phyloP scores from a whole-genome alignment of 2,113 vertebrate genomes.

The Numida meleagris region DNA sequence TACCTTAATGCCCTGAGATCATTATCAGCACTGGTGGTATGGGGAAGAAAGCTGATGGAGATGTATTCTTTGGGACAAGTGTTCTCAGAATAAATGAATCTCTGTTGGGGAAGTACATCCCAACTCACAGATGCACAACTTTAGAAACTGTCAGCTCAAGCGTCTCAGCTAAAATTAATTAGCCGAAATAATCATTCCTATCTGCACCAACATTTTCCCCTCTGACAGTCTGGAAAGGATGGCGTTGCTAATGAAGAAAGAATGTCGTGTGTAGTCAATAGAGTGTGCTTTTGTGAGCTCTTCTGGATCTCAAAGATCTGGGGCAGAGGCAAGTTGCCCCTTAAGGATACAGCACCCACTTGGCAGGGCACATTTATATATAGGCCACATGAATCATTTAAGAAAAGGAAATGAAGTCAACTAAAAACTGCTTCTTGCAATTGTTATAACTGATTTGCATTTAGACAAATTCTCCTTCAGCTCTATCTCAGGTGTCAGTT shows the following conservation, averaged over 20 bases:
- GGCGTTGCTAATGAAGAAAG: neutral
- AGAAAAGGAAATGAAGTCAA: neutral
- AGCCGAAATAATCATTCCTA: conserved; percentile 13
- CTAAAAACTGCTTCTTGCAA: neutral
- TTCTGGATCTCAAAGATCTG: neutral
- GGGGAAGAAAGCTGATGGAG: neutral
- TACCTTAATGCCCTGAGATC: neutral
- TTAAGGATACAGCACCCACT: neutral
- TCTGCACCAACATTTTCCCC: neutral
- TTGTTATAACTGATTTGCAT: neutral
- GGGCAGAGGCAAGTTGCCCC: neutral
- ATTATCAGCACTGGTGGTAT: fast-evolving
- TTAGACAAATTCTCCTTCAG: neutral
- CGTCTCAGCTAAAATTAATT: conserved; percentile 52
- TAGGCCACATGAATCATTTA: neutral
- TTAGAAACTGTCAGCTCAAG: neutral
- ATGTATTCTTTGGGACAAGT: neutral
- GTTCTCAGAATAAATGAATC: neutral
- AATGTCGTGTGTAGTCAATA: neutral
- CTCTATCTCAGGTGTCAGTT: neutral
- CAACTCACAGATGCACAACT: neutral
- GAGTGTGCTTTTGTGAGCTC: neutral
- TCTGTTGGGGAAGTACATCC: neutral
- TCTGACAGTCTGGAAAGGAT: neutral
- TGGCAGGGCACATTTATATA: neutral